Evolutionary conservation across 2,113 vertebrate species (phyloP).

Genomic region (Etheostoma spectabile): DNA sequence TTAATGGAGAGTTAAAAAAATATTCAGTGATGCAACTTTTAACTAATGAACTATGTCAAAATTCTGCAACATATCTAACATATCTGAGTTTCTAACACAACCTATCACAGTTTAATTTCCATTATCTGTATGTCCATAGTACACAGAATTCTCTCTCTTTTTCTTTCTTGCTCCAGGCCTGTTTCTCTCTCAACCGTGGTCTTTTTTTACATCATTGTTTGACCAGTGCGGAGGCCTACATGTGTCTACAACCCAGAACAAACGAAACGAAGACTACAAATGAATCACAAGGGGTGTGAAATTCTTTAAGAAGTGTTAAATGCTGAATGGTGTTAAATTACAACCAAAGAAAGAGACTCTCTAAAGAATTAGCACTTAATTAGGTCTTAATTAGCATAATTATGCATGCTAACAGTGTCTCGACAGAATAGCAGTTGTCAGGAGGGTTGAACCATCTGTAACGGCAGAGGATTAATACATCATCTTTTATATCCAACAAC

Average conservation of each 20-base stretch:
- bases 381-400: conserved; percentile 99
- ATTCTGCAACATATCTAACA: conserved; percentile 40
- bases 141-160: conserved; percentile 44
- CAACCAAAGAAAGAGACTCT: conserved; percentile 95
- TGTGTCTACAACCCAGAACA: conserved; percentile 68
- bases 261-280: conserved; percentile 69
- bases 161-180: conserved; percentile 54
- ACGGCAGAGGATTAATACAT: conserved; percentile 99
- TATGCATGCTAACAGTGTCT: conserved; percentile 99
- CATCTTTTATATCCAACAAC: conserved; percentile 99
- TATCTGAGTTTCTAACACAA: conserved; percentile 18
- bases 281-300: conserved; percentile 76
- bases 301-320: conserved; percentile 93
- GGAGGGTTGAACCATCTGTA: conserved; percentile 99
- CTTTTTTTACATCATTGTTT: conserved; percentile 80
- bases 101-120: conserved; percentile 43
- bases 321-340: conserved; percentile 96
- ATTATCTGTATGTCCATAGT: conserved; percentile 57
- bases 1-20: conserved; percentile 30
- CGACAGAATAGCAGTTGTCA: conserved; percentile 99
- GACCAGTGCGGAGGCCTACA: conserved; percentile 63
- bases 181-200: conserved; percentile 50
- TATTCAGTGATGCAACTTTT: conserved; percentile 35
- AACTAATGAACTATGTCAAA: conserved; percentile 45
- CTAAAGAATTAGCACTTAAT: conserved; percentile 99